These are phyloP conservation scores for Sturnira hondurensis DNA, from an alignment of 2,113 vertebrate species.

Conservation along the genomic window DNA sequence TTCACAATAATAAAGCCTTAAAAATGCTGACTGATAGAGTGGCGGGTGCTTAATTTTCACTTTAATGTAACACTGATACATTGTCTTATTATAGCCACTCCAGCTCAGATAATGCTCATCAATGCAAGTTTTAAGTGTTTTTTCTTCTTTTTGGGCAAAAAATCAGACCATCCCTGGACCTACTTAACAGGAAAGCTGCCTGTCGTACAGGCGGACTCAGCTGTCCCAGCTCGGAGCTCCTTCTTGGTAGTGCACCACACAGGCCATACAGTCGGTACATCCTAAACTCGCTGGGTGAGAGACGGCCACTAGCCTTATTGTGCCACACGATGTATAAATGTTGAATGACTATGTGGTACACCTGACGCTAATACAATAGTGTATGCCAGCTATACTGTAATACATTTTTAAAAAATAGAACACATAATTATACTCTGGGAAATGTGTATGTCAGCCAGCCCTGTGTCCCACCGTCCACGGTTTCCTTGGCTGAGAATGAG, in stretches of 20 bases:
- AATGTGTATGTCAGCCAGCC: neutral
- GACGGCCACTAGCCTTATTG: neutral
- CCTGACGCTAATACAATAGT: neutral
- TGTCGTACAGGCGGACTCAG: neutral
- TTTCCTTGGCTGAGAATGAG: neutral
- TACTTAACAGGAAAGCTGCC: neutral
- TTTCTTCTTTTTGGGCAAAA: conserved; percentile 35
- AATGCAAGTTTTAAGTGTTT: conserved; percentile 41
- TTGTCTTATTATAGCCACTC: neutral
- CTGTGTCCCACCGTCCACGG: neutral
- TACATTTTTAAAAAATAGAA: neutral
- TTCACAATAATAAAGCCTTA: conserved; percentile 44
- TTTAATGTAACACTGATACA: conserved; percentile 35
- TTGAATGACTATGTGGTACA: neutral
- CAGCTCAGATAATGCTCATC: neutral
- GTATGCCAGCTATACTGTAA: neutral
- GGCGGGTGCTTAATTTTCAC: conserved; percentile 35
- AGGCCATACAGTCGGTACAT: neutral
- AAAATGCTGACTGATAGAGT: conserved; percentile 52
- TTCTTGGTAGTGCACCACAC: neutral
- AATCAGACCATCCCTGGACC: neutral
- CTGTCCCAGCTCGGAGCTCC: neutral
- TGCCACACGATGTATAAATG: neutral
- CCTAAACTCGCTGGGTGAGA: neutral
- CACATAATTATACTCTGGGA: neutral